Evolutionary conservation across 2,797 vertebrate species (phyloP).

Genomic region (Acanthurus leucopareius): DNA sequence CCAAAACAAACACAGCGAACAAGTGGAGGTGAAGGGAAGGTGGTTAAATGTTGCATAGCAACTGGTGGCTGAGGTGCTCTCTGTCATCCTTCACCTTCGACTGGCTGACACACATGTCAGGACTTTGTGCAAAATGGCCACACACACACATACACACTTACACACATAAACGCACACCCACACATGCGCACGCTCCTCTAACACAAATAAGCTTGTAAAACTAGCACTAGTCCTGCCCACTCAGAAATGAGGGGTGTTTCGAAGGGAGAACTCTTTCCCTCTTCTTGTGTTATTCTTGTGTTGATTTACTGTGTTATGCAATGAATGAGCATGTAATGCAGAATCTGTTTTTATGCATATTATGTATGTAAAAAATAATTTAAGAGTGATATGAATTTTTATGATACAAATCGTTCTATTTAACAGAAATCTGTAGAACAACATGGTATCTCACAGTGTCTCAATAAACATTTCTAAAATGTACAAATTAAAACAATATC

Average conservation of each 20-base stretch:
- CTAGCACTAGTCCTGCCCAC: conserved; percentile 7
- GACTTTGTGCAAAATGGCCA: conserved; percentile 8
- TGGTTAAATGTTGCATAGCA: conserved; percentile 71
- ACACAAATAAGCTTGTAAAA: conserved; percentile 32
- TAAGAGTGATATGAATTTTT: neutral
- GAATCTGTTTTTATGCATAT: conserved; percentile 2
- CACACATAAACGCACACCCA: conserved; percentile 20
- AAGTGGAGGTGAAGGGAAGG: conserved; percentile 27
- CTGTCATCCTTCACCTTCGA: conserved; percentile 65
- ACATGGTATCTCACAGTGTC: no score
- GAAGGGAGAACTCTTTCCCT: conserved; percentile 11
- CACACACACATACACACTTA: conserved; percentile 4
- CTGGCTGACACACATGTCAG: conserved; percentile 46
- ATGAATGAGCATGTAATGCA: conserved; percentile 19
- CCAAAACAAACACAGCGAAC: conserved; percentile 26
- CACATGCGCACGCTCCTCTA: neutral
- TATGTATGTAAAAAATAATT: neutral
- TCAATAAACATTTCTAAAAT: neutral
- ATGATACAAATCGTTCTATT: no score
- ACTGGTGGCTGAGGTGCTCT: conserved; percentile 66
- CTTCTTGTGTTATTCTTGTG: conserved; percentile 26
- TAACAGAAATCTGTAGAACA: neutral
- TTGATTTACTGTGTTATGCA: conserved; percentile 31
- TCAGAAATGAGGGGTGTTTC: conserved; percentile 20
- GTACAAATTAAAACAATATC: neutral